phyloP scores from a whole-genome alignment of 2,797 vertebrate genomes.

The Telmatherina bonti region DNA sequence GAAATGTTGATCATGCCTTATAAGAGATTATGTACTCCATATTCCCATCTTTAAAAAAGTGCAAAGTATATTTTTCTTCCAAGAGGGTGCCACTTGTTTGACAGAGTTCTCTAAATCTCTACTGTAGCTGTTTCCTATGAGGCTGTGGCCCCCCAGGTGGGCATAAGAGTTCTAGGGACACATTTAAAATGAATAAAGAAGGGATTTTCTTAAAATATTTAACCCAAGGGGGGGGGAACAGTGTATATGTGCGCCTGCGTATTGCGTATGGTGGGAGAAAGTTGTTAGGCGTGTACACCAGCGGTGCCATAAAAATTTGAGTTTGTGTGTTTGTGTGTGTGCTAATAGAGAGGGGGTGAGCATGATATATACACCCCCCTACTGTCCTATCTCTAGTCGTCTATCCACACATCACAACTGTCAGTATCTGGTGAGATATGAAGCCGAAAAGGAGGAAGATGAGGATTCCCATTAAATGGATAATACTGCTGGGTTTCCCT shows the following conservation, averaged over 20 bases:
- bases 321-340: constrained; percentile 59
- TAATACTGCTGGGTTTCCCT: constrained; percentile 42
- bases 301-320: constrained; percentile 60
- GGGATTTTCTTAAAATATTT: constrained; percentile 7
- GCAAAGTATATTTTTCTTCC: constrained; percentile 15
- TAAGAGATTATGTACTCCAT: constrained; percentile 33
- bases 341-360: constrained; percentile 36
- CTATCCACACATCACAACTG: constrained; percentile 76
- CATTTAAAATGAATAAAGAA: constrained; percentile 49
- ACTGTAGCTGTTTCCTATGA: constrained; percentile 24
- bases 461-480: constrained; percentile 56
- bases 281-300: constrained; percentile 49
- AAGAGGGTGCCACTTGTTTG: constrained; percentile 1
- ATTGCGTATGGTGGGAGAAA: constrained; percentile 41
- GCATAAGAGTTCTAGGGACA: constrained; percentile 39
- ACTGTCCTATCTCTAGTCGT: constrained; percentile 71
- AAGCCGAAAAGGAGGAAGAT: constrained; percentile 57
- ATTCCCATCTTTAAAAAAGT: constrained; percentile 4
- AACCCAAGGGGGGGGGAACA: not conserved
- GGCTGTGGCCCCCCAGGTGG: constrained; percentile 34
- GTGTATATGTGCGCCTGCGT: constrained; percentile 32
- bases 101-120: constrained; percentile 15
- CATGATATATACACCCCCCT: constrained; percentile 72
- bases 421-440: constrained; percentile 70
- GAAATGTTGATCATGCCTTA: constrained; percentile 43